Percentiles rank a stretch among this genome's conserved stretches.
Conservation (phyloP, 2,113 vertebrate species). For the Ictalurus punctatus region DNA sequence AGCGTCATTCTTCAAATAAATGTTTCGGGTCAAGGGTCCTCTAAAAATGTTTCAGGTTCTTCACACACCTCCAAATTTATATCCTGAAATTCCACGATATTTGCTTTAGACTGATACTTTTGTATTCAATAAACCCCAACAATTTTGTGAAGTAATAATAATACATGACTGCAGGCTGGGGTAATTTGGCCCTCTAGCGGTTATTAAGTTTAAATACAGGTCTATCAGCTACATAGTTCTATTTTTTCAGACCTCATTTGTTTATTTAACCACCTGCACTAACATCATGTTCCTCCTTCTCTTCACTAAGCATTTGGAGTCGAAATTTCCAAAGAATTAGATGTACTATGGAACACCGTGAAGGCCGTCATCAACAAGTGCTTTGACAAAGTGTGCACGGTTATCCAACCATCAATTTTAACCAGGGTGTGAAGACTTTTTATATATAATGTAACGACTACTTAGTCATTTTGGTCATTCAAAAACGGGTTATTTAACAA, state of each 20-base stretch:
- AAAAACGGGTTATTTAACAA: no score
- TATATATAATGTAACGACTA: no score
- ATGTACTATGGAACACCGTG: no score
- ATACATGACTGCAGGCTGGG: not conserved
- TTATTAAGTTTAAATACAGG: not conserved
- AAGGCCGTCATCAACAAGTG: no score
- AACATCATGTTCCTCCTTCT: not conserved
- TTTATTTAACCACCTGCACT: not conserved
- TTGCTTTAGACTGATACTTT: not conserved
- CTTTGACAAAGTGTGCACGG: no score
- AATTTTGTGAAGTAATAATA: not conserved
- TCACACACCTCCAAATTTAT: not conserved
- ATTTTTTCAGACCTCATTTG: not conserved
- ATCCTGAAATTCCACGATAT: not conserved
- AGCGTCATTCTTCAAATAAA: not conserved
- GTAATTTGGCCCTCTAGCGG: slow-evolving; percentile 30
- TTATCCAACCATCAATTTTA: no score
- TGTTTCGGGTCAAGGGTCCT: not conserved
- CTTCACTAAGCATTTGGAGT: not conserved
- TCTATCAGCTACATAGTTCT: not conserved
- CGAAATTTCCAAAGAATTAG: not conserved
- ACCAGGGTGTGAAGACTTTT: no score
- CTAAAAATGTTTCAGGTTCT: not conserved
- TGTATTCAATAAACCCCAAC: not conserved
- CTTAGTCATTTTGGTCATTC: no score